These are phyloP conservation scores for Agapornis roseicollis DNA, from an alignment of 2,113 vertebrate genomes.

Conservation along the genomic window DNA sequence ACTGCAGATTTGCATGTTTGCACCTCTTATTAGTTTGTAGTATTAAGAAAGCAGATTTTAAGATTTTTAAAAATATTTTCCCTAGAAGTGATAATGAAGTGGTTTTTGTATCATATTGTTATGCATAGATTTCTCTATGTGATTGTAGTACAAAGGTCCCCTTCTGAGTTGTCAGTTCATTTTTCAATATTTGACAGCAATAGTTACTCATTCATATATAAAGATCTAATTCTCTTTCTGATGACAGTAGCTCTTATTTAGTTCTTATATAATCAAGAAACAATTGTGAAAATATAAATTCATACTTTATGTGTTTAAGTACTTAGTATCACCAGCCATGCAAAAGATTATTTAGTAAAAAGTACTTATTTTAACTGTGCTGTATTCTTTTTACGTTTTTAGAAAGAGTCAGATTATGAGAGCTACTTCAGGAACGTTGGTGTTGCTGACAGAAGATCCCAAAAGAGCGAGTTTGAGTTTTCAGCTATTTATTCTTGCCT, in stretches of 20 bases:
- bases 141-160: neutral
- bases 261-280: neutral
- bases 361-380: neutral
- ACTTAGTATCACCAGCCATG: neutral
- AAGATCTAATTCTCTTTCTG: neutral
- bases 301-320: neutral
- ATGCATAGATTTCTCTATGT: neutral
- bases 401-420: neutral
- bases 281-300: neutral
- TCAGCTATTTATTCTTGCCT: constrained; percentile 5
- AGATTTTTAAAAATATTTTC: neutral
- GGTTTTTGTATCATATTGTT: neutral
- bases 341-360: neutral
- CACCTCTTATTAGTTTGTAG: neutral
- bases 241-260: neutral
- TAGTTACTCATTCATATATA: neutral
- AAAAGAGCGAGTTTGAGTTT: neutral
- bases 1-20: constrained; percentile 1
- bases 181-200: neutral
- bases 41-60: constrained; percentile 7
- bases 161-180: neutral
- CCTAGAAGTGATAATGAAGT: neutral
- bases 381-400: neutral
- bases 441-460: neutral
- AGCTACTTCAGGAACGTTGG: neutral